A percentile compares a stretch with the other conserved stretches of the same genome.
Conservation (phyloP, 2,113 vertebrate genomes). For the Psammodynastes pulverulentus region DNA sequence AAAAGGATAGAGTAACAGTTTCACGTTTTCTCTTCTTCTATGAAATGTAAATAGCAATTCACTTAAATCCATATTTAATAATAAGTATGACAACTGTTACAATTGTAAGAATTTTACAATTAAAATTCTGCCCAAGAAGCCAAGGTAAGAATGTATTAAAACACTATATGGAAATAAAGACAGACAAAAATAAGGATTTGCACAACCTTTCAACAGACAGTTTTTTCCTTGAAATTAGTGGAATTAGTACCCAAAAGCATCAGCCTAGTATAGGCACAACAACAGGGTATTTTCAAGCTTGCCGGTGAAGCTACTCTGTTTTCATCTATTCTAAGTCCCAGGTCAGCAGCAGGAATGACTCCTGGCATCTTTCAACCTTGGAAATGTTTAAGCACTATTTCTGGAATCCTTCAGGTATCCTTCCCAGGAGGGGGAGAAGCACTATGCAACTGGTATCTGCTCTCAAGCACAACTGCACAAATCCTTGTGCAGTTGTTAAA, state of each 20-base stretch:
- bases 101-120: background rate
- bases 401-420: background rate
- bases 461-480: background rate
- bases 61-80: background rate
- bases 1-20: background rate
- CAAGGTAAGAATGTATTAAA: background rate
- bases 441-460: background rate
- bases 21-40: background rate
- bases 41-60: background rate
- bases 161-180: background rate
- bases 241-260: background rate
- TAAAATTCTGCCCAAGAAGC: background rate
- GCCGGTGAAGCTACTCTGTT: background rate
- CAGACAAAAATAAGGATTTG: background rate
- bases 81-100: background rate
- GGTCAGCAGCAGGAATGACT: background rate
- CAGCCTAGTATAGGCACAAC: background rate
- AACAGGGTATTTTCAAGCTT: background rate
- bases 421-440: background rate
- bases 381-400: background rate
- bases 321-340: background rate
- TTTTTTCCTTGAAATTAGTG: background rate
- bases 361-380: background rate
- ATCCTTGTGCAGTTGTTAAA: background rate
- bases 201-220: background rate